Evolutionary conservation across 35 echinoderm and acorn worm species (phyloP).

Genomic region (Apostichopus japonicus): DNA sequence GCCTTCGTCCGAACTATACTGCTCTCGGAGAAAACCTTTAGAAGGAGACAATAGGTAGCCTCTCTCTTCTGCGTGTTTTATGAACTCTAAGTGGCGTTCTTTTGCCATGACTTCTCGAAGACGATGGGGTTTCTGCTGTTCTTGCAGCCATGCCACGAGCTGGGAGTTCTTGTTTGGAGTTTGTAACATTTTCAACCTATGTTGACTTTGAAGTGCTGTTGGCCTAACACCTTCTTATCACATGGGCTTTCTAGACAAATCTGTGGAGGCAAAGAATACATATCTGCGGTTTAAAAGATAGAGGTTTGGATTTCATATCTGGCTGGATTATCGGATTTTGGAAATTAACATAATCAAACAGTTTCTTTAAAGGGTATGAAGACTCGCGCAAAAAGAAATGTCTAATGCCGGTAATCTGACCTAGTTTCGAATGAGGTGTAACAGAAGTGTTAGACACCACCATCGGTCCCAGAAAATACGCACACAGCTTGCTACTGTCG

Average conservation of each 20-base stretch:
- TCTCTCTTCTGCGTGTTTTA: slow-evolving; percentile 80
- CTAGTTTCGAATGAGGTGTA: too few relatives aligned
- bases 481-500: too few relatives aligned
- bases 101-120: slow-evolving; percentile 85
- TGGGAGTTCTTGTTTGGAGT: slow-evolving; percentile 53
- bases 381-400: too few relatives aligned
- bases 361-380: too few relatives aligned
- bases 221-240: too few relatives aligned
- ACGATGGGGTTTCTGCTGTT: slow-evolving; percentile 80
- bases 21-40: slow-evolving; percentile 36
- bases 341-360: too few relatives aligned
- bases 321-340: too few relatives aligned
- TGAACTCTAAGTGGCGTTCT: slow-evolving; percentile 75
- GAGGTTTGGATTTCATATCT: too few relatives aligned
- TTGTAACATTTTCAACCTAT: slow-evolving; percentile 17
- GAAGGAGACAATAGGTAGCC: slow-evolving; percentile 78
- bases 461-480: too few relatives aligned
- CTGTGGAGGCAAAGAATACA: neutral
- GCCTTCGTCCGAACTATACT: slow-evolving; percentile 22
- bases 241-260: neutral
- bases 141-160: slow-evolving; percentile 80
- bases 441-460: too few relatives aligned
- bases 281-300: neutral
- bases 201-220: too few relatives aligned
- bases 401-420: too few relatives aligned